Base-by-base conservation (phyloP, 2,797 vertebrate genomes). In the Pseudomugil gertrudae region DNA sequence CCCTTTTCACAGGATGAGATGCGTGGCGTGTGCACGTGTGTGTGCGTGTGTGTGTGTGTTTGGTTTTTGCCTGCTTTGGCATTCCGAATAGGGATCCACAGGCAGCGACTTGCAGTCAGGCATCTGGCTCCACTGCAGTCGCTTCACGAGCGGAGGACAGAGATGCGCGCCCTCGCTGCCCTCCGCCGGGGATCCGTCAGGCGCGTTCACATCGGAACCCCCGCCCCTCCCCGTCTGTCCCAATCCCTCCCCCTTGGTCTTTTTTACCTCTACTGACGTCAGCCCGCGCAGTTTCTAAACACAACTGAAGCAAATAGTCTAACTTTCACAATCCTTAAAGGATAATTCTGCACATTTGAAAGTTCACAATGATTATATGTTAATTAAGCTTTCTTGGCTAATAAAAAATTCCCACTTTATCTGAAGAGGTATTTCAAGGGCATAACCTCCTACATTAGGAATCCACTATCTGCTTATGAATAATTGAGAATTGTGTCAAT, bases 71-170 rank as follows among this genome's bases (percentile, higher is more conserved):
- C 72, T 87, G 88, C 89, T 69, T 85, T 84, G 89, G 86, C 80
- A 91, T 91, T 85, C 79, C 84, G 86, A 84, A 87, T 72, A 38
- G 32, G 74, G 77, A 87, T 92, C 92, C 89, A 88, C 88, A 89
- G 89, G 87, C 90, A 87, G 87, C 78, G 83, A 82, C 90, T 92
- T 90, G 60, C 90, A 79, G 85, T 91, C 90, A 83, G 89, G 90
- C 83, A 92, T 93, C 91, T 90, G 88, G 84, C 87, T 92, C 81
- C 89, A 90, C 91, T 90, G 92, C 92, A 92, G 90, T 92, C 86
- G 87, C 90, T 89, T 90, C 88, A 77, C 80, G 61, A 90, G 87
- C 88, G 78, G 84, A 88, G 81, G 85, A 89, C 57, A 51, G 85
- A 84, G 79, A 91, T 89, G 92, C 93, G 92, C 92, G 88, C 63